A percentile compares a stretch with the other conserved stretches of the same genome.
Evolutionary conservation across 2,113 vertebrate species (phyloP).

Genomic region (Periophthalmus modestus): DNA sequence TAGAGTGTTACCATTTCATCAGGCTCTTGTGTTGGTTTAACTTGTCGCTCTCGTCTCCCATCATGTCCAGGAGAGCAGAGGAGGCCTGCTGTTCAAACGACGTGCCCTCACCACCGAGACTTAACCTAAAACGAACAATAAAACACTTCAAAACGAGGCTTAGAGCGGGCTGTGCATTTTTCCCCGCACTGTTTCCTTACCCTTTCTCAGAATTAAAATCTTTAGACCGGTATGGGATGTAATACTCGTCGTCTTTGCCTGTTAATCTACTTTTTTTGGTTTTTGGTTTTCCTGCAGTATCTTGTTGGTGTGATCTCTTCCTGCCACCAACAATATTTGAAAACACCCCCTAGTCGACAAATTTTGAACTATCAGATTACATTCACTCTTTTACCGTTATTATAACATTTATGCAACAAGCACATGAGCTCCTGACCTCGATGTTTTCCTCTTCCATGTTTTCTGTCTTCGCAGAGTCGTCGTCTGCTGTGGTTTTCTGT

Average conservation of each 20-base stretch:
- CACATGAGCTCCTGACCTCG: conserved; percentile 48
- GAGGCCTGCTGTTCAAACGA: conserved; percentile 90
- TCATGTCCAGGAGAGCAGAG: conserved; percentile 85
- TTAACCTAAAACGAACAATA: conserved; percentile 73
- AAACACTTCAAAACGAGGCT: not conserved
- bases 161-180: not conserved
- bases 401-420: not conserved
- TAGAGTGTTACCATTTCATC: conserved; percentile 83
- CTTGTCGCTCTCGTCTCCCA: conserved; percentile 83
- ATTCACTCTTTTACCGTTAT: not conserved
- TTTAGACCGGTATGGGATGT: conserved; percentile 90
- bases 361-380: not conserved
- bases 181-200: conserved; percentile 66
- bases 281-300: conserved; percentile 36
- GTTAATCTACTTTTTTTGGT: conserved; percentile 62
- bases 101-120: conserved; percentile 72
- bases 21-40: conserved; percentile 81
- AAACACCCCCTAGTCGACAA: conserved; percentile 81
- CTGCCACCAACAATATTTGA: conserved; percentile 80
- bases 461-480: not conserved
- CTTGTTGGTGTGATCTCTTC: conserved; percentile 53
- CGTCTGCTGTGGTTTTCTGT: not conserved
- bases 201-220: conserved; percentile 93
- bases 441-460: conserved; percentile 58
- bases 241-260: conserved; percentile 81